A percentile compares a stretch with the other conserved stretches of the same genome.
These are phyloP conservation scores for Tor tambroides DNA, from an alignment of 2,113 vertebrate genomes.

Conservation along the genomic window DNA sequence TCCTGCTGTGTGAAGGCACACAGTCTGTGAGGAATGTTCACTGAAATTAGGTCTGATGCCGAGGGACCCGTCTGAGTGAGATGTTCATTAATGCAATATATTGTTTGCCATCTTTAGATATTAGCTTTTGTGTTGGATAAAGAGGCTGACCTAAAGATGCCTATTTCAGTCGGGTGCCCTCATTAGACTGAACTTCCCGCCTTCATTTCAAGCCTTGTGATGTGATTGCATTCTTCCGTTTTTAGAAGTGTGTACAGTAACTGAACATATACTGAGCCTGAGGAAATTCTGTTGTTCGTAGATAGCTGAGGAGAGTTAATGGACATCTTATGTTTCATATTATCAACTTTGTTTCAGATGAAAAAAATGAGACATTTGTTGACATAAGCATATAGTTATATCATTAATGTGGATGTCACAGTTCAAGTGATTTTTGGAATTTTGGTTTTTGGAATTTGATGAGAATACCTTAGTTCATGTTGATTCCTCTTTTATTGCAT, in stretches of 20 bases:
- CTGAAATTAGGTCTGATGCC: conserved; percentile 34
- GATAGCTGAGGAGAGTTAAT: too few species aligned
- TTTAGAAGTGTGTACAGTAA: neutral
- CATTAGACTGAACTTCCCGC: neutral
- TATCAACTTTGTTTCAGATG: too few species aligned
- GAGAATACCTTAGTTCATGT: too few species aligned
- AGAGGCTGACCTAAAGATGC: neutral
- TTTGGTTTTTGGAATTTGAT: too few species aligned
- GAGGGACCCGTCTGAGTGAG: conserved; percentile 25
- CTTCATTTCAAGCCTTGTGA: too few species aligned
- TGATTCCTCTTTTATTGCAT: too few species aligned
- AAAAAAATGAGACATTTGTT: too few species aligned
- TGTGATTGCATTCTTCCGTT: neutral
- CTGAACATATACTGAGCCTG: neutral
- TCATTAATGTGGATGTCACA: too few species aligned
- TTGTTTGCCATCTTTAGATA: conserved; percentile 3
- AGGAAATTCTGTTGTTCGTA: too few species aligned
- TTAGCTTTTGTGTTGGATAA: neutral
- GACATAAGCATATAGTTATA: too few species aligned
- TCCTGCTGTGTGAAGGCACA: conserved; percentile 30
- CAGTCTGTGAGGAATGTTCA: conserved; percentile 11
- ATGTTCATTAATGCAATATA: conserved; percentile 2
- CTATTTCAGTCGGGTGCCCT: neutral
- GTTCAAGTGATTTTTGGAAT: too few species aligned
- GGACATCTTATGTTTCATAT: too few species aligned